Base-by-base conservation (phyloP, 1,140 invertebrate species). In the Maniola jurtina region DNA sequence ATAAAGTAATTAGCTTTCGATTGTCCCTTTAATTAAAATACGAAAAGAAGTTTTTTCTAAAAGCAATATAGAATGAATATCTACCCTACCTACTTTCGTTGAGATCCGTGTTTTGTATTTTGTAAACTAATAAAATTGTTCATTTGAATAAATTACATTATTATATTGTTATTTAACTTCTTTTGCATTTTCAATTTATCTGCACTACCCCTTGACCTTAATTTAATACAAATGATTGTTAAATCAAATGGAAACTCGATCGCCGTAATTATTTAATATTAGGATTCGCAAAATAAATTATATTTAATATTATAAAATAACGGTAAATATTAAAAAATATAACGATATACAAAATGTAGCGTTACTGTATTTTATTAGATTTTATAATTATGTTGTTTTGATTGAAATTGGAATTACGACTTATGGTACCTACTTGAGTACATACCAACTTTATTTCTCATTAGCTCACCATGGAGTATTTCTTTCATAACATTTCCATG, bases 401-500 rank as follows among this genome's bases (percentile, higher is more conserved):
- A 25, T 25, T 25, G 25, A 25, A 25, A 25, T 2, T 25, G 25
- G 25, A 25, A 25, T 25, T 25, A 25, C 25, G n/a, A 25, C 25
- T 25, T 25, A 25, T 2, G 25, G 25, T 25, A 25, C 1, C 1
- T 25, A 25, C 25, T 25, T 25, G 4, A 4, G 25, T 25, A 25
- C 25, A 25, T 25, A 25, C 1, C 4, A 2, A 25, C 25, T 15
- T 61, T 25, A 16, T 25, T 61, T 52, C 15, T 35, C 14, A 52
- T 52, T 54, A 61, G 33, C 48, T 54, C 14, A 40, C 33, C 59
- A 25, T 52, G 45, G 60, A 8, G n/a, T 25, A n/a, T 11, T 8
- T 48, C 9, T 60, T 60, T 60, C 58, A 60, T 48, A 60, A 60
- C 11, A 45, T 8, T 61, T 35, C 35, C 40, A 16, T 61, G 60